A percentile compares a stretch with the other conserved stretches of the same genome.
Evolutionary conservation across 2,113 vertebrate species (phyloP).

Genomic region (Plestiodon gilberti): DNA sequence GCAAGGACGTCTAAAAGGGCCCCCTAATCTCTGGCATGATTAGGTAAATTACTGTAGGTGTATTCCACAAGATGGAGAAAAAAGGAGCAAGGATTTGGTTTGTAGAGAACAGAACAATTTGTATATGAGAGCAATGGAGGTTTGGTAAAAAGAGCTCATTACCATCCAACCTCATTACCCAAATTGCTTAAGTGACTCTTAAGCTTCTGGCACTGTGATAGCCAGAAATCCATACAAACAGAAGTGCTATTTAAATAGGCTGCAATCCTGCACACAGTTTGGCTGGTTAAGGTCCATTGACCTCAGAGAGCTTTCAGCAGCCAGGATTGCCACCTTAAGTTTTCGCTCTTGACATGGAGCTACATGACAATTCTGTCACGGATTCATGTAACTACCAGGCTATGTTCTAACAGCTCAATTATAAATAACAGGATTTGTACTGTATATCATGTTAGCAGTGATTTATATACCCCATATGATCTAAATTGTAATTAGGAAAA

Average conservation of each 20-base stretch:
- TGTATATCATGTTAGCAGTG: no score
- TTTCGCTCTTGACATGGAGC: neutral
- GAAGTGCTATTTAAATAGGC: neutral
- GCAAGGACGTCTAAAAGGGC: no score
- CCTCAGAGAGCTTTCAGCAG: neutral
- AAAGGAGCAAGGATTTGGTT: constrained; percentile 11
- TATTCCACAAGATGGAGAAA: constrained; percentile 17
- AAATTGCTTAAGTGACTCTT: neutral
- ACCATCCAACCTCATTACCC: neutral
- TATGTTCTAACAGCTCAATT: no score
- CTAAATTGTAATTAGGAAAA: no score
- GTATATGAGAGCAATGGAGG: neutral
- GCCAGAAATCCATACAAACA: no score
- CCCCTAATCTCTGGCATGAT: no score
- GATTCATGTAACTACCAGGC: no score
- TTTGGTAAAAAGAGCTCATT: neutral
- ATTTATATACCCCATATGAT: no score
- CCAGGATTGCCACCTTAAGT: neutral
- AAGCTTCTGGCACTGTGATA: no score
- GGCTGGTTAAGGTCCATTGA: no score
- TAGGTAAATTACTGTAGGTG: neutral
- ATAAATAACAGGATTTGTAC: no score
- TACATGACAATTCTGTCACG: neutral
- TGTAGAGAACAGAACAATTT: constrained; percentile 25
- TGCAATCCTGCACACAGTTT: neutral